Conservation (phyloP, 2,113 vertebrate species). For the Mormyrus lacerda region DNA sequence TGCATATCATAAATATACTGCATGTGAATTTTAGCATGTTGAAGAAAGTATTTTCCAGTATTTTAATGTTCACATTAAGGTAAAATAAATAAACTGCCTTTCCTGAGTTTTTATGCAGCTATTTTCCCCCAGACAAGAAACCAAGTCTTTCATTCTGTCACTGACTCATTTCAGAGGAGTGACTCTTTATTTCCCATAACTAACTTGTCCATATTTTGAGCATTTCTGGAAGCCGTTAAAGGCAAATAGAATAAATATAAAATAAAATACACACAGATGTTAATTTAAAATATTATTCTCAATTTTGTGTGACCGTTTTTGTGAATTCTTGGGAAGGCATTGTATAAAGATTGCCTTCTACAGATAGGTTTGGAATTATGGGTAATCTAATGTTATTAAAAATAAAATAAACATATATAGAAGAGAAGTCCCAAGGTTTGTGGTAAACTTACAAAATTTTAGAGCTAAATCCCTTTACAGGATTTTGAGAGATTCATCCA, state of each 20-base stretch:
- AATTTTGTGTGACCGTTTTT: neutral
- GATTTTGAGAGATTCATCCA: neutral
- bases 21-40: neutral
- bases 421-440: neutral
- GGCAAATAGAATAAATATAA: neutral
- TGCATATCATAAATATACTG: neutral
- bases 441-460: neutral
- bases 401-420: neutral
- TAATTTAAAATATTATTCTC: neutral
- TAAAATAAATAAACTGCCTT: neutral
- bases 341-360: neutral
- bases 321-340: neutral
- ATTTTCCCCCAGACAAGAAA: neutral
- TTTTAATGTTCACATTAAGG: neutral
- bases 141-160: neutral
- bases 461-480: neutral
- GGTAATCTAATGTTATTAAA: neutral
- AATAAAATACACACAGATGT: neutral
- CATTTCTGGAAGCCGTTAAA: neutral
- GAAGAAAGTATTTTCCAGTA: neutral
- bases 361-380: neutral
- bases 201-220: neutral
- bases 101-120: neutral
- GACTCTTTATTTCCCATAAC: neutral
- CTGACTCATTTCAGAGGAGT: neutral